phyloP scores from a whole-genome alignment of 1,140 invertebrate genomes.

The Drosophila persimilis region DNA sequence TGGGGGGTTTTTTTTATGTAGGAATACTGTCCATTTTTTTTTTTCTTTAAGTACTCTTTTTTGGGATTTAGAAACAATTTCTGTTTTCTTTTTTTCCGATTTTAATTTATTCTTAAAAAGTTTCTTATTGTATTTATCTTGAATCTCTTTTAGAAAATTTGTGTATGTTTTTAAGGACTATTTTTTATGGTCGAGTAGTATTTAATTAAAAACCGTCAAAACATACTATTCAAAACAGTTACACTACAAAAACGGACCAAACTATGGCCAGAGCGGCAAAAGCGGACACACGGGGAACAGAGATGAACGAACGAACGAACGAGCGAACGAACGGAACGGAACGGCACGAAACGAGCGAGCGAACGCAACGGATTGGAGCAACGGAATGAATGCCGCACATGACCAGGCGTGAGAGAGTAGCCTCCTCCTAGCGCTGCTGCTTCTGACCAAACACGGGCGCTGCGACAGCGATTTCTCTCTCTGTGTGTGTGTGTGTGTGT shows the following conservation, averaged over 20 bases:
- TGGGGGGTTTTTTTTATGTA: too few relatives aligned
- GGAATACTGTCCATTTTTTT: too few relatives aligned
- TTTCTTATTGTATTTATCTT: too few relatives aligned
- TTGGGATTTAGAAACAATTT: too few relatives aligned
- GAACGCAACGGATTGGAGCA: constrained; percentile 55
- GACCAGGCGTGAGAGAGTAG: constrained; percentile 50
- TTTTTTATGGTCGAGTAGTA: too few relatives aligned
- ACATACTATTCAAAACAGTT: constrained; percentile 20
- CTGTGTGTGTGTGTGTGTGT: too few relatives aligned
- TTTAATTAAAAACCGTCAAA: too few relatives aligned
- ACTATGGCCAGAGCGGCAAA: constrained; percentile 21
- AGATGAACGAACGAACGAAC: constrained; percentile 22
- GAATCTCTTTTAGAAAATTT: too few relatives aligned
- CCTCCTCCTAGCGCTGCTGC: constrained; percentile 6
- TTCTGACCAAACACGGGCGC: constrained; percentile 21
- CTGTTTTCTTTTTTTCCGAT: too few relatives aligned
- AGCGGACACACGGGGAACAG: constrained; percentile 51
- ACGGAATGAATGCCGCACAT: constrained; percentile 34
- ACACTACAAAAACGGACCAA: constrained; percentile 20
- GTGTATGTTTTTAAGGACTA: too few relatives aligned
- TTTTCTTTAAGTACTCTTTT: too few relatives aligned
- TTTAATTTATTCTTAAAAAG: too few relatives aligned
- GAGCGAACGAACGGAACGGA: constrained; percentile 67
- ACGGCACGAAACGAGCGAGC: constrained; percentile 64
- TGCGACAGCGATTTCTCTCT: background rate